Evolutionary conservation across 2,797 vertebrate genomes (phyloP).

Genomic region (Trichosurus vulpecula): DNA sequence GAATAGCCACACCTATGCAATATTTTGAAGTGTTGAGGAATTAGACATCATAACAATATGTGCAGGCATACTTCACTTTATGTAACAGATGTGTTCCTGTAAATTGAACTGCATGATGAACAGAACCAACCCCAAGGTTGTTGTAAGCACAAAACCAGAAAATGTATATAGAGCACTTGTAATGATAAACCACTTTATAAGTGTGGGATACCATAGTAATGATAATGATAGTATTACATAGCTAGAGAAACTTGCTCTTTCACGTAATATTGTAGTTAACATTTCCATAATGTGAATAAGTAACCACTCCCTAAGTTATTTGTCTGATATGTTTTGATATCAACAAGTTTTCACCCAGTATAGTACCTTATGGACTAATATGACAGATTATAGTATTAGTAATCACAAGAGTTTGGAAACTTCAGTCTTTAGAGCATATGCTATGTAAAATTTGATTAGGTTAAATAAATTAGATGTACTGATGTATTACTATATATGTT

Average conservation of each 20-base stretch:
- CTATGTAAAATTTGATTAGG: conserved; percentile 10
- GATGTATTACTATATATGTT: not conserved
- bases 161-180: not conserved
- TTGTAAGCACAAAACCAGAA: not conserved
- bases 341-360: not conserved
- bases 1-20: not conserved
- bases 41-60: not conserved
- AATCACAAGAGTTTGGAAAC: not conserved
- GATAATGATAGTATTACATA: not conserved
- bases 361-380: conserved; percentile 15
- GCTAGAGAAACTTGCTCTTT: not conserved
- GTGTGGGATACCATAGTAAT: not conserved
- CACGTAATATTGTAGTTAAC: conserved; percentile 3
- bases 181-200: not conserved
- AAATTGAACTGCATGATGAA: conserved; percentile 13
- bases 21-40: not conserved
- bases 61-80: not conserved
- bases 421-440: not conserved
- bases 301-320: conserved; percentile 31
- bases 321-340: conserved; percentile 43
- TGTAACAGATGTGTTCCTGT: not conserved
- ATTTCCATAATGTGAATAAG: conserved; percentile 32
- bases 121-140: not conserved
- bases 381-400: not conserved
- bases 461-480: conserved; percentile 29